A percentile compares a stretch with the other conserved stretches of the same genome.
These are phyloP conservation scores for Aldrovandia affinis DNA, from an alignment of 2,797 vertebrate genomes.

Conservation along the genomic window DNA sequence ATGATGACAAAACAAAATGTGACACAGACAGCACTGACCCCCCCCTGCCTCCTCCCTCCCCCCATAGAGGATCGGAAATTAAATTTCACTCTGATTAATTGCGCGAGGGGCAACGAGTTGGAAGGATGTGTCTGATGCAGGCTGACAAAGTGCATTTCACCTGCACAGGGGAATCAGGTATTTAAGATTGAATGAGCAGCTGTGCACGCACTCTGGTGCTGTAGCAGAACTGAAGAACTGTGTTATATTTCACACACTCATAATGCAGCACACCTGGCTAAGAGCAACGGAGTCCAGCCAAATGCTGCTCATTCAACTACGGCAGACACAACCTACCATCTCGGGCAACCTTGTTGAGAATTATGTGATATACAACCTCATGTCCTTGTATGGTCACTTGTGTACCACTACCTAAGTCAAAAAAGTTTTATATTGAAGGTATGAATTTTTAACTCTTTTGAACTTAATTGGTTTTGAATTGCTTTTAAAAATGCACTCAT, in stretches of 20 bases:
- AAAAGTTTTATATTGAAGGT: too few relatives aligned
- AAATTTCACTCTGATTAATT: constrained; percentile 31
- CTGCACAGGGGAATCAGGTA: background rate
- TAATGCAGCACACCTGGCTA: too few relatives aligned
- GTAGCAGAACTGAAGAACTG: background rate
- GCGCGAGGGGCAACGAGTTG: constrained; percentile 7
- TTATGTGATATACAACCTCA: too few relatives aligned
- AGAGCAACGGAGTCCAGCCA: too few relatives aligned
- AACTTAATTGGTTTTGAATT: too few relatives aligned
- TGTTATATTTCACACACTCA: background rate
- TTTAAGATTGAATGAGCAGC: background rate
- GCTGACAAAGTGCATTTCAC: background rate
- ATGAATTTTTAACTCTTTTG: too few relatives aligned
- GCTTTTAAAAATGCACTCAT: too few relatives aligned
- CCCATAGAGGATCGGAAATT: constrained; percentile 13
- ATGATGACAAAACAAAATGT: constrained; percentile 24
- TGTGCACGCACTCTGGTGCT: background rate
- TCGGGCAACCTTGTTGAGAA: too few relatives aligned
- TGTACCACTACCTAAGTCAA: too few relatives aligned
- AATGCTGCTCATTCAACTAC: too few relatives aligned
- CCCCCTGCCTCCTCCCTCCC: background rate
- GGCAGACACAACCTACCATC: too few relatives aligned
- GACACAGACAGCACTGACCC: constrained; percentile 13
- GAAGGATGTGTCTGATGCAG: background rate
- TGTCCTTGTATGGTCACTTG: too few relatives aligned